phyloP scores from a whole-genome alignment of 2,113 vertebrate species.

The Catharus bicknelli region DNA sequence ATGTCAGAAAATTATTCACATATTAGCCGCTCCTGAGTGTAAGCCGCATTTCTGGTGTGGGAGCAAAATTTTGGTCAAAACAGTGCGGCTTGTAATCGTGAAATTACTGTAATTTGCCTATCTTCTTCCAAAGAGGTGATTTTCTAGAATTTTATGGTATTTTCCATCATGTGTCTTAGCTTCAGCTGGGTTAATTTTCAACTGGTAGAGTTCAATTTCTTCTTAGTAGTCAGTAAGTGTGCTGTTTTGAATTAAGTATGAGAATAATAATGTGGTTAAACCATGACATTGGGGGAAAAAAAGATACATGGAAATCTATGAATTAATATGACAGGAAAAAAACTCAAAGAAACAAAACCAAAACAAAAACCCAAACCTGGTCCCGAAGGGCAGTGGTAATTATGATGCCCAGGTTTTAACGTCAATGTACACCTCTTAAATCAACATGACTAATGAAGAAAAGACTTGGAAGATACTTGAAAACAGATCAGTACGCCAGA shows the following conservation, averaged over 20 bases:
- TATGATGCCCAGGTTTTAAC: neutral
- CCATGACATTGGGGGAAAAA: fast-evolving
- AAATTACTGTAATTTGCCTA: neutral
- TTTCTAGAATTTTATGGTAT: neutral
- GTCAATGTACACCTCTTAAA: neutral
- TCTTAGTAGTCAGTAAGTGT: neutral
- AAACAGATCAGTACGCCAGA: neutral
- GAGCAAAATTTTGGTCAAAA: too few species aligned
- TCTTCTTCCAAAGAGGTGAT: neutral
- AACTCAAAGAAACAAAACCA: neutral
- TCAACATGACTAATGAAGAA: neutral
- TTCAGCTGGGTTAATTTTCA: neutral
- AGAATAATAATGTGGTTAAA: neutral
- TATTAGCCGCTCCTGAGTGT: too few species aligned
- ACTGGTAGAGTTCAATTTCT: neutral
- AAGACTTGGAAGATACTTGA: neutral
- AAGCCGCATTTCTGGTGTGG: too few species aligned
- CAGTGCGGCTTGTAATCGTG: too few species aligned
- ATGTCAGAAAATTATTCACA: too few species aligned
- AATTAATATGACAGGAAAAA: neutral
- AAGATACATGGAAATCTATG: neutral
- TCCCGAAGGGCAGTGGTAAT: neutral
- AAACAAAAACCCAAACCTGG: neutral
- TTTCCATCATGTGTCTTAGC: neutral
- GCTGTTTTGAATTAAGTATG: neutral